These are phyloP conservation scores for Labroides dimidiatus DNA, from an alignment of 2,797 vertebrate species.

Conservation along the genomic window DNA sequence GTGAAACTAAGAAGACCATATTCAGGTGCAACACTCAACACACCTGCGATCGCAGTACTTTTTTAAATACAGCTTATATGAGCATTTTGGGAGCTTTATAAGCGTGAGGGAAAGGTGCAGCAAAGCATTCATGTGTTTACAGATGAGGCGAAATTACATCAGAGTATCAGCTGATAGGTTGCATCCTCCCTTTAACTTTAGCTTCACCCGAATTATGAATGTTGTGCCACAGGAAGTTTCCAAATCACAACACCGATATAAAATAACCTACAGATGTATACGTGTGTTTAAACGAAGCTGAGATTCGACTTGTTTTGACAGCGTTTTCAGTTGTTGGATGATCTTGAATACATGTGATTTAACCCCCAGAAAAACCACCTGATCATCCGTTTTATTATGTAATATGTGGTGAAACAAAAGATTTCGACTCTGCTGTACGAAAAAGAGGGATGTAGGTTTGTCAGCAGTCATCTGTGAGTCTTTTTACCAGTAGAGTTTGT, in stretches of 20 bases:
- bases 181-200: background rate
- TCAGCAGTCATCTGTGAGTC: conserved; percentile 29
- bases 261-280: background rate
- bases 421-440: background rate
- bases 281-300: background rate
- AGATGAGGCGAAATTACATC: background rate
- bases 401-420: background rate
- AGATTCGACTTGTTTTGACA: background rate
- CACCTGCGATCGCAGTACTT: conserved; percentile 1
- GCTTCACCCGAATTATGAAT: conserved; percentile 1
- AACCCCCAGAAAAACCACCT: background rate
- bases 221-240: background rate
- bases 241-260: background rate
- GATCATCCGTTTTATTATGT: background rate
- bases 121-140: conserved; percentile 43
- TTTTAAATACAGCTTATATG: conserved; percentile 7
- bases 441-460: background rate
- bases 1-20: background rate
- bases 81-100: conserved; percentile 23
- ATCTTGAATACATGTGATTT: background rate
- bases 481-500: conserved; percentile 37
- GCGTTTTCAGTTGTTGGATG: background rate
- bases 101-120: conserved; percentile 34
- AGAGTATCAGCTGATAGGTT: conserved; percentile 9
- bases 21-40: conserved; percentile 7